These are phyloP conservation scores for Lasioglossum zephyrum DNA, from an alignment of 2,888 invertebrate genomes.

Conservation along the genomic window DNA sequence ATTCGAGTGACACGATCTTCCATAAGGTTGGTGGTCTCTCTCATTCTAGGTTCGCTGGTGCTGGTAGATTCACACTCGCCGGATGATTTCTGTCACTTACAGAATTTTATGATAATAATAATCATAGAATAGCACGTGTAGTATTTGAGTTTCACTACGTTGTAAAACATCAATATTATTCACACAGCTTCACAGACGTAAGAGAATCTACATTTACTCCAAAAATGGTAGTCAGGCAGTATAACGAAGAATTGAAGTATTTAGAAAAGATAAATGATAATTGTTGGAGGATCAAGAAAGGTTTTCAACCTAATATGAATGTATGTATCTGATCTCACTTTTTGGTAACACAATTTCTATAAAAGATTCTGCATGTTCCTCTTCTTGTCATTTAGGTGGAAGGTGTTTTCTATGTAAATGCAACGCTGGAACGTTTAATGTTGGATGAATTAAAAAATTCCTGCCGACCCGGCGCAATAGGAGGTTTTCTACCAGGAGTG, in stretches of 20 bases:
- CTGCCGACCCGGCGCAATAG: conserved; percentile 94
- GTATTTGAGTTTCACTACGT: background rate
- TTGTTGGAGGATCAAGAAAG: conserved; percentile 98
- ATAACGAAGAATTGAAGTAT: conserved; percentile 96
- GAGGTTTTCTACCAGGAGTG: conserved; percentile 99
- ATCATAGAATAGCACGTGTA: background rate
- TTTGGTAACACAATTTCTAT: background rate
- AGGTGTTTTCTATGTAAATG: conserved; percentile 98
- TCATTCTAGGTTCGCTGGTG: background rate
- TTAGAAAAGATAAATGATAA: conserved; percentile 94
- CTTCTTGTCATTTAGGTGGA: conserved; percentile 88
- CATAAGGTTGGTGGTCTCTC: background rate
- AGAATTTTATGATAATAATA: background rate
- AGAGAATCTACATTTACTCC: conserved; percentile 14
- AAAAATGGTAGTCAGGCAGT: conserved; percentile 94
- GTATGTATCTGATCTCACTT: conserved; percentile 80
- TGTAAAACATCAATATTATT: background rate
- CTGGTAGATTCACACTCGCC: background rate
- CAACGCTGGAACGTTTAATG: conserved; percentile 96
- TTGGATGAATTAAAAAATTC: conserved; percentile 97
- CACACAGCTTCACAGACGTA: background rate
- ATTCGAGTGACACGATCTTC: too few relatives aligned
- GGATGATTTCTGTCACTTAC: background rate
- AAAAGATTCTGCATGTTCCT: conserved; percentile 15
- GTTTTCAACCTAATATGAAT: conserved; percentile 99